These are phyloP conservation scores for Neolamprologus falcicula DNA, from an alignment of 2,113 vertebrate species.

Conservation along the genomic window DNA sequence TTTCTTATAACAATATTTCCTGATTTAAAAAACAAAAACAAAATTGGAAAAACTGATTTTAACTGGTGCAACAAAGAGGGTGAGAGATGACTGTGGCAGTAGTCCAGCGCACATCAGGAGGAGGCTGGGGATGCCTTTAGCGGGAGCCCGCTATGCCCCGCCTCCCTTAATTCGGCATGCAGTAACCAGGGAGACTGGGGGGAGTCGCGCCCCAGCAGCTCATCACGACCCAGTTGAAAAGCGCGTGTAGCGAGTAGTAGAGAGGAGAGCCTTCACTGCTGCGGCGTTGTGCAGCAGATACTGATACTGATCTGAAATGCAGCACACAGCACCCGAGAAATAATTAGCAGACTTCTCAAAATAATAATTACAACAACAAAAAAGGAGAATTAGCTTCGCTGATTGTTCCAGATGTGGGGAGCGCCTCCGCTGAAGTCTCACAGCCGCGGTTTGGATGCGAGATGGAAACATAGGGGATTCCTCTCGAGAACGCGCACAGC, in stretches of 20 bases:
- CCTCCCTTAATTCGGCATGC: slow-evolving; percentile 48
- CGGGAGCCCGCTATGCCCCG: slow-evolving; percentile 29
- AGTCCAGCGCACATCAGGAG: background rate
- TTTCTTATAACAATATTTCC: background rate
- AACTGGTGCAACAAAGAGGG: background rate
- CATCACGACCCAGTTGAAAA: slow-evolving; percentile 59
- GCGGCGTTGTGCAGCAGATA: background rate
- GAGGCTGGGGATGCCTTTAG: slow-evolving; percentile 54
- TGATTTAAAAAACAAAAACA: background rate
- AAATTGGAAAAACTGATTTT: rapidly evolving
- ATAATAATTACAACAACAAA: background rate
- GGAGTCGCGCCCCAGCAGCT: slow-evolving; percentile 37
- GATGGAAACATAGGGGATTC: slow-evolving; percentile 66
- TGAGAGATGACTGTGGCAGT: background rate
- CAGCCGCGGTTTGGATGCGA: slow-evolving; percentile 64
- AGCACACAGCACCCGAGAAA: background rate
- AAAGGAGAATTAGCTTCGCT: background rate
- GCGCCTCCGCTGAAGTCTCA: slow-evolving; percentile 55
- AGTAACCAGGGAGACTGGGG: slow-evolving; percentile 61
- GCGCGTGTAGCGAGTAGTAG: slow-evolving; percentile 4
- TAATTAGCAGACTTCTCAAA: background rate
- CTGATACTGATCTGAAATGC: background rate
- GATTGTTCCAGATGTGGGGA: slow-evolving; percentile 66
- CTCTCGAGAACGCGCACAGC: slow-evolving; percentile 47
- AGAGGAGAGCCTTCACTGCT: background rate